phyloP scores from a whole-genome alignment of 2,888 invertebrate species.

The Oscheius sp. region DNA sequence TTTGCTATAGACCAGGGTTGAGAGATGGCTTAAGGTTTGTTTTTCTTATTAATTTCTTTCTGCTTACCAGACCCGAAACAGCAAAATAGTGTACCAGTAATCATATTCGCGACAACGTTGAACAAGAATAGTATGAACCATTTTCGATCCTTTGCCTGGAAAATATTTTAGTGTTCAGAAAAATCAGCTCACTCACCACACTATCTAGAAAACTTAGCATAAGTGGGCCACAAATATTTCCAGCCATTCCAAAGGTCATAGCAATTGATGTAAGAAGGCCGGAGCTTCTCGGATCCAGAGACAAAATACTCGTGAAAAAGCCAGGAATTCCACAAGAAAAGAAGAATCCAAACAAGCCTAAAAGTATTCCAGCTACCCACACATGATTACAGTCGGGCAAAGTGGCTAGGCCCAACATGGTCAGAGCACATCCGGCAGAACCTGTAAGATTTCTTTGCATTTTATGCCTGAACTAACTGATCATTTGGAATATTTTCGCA shows the following conservation, averaged over 20 bases:
- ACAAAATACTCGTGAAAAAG: slow-evolving; percentile 45
- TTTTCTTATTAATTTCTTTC: neutral
- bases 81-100: slow-evolving; percentile 30
- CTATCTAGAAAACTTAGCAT: slow-evolving; percentile 34
- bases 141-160: slow-evolving; percentile 24
- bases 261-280: slow-evolving; percentile 35
- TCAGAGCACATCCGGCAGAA: slow-evolving; percentile 10
- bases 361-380: slow-evolving; percentile 34
- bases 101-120: slow-evolving; percentile 21
- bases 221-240: slow-evolving; percentile 36
- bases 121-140: slow-evolving; percentile 31
- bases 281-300: slow-evolving; percentile 39
- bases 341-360: slow-evolving; percentile 36
- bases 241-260: slow-evolving; percentile 33
- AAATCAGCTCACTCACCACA: slow-evolving; percentile 1
- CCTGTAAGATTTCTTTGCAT: slow-evolving; percentile 17
- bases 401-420: slow-evolving; percentile 36
- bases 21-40: slow-evolving; percentile 33
- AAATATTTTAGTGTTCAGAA: neutral
- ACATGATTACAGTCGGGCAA: slow-evolving; percentile 40
- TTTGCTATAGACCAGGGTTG: slow-evolving; percentile 43
- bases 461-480: slow-evolving; percentile 34
- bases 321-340: slow-evolving; percentile 48
- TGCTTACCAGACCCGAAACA: slow-evolving; percentile 33
- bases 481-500: slow-evolving; percentile 45